Evolutionary conservation across 2,888 invertebrate species (phyloP).

Genomic region (Xestobium rufovillosum): DNA sequence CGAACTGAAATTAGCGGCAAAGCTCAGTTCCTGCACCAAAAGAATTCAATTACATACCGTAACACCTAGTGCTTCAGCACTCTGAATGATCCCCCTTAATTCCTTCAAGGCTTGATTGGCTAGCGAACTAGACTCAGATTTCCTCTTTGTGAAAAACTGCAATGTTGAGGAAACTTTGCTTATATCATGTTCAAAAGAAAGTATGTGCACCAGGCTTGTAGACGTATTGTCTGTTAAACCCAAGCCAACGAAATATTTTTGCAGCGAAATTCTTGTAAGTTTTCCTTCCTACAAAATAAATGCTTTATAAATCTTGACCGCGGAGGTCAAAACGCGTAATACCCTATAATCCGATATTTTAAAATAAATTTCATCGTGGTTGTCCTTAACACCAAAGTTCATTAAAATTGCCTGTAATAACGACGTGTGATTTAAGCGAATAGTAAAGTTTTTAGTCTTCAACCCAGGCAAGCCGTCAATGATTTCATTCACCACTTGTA

Average conservation of each 20-base stretch:
- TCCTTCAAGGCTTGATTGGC: constrained; percentile 68
- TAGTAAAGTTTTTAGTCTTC: constrained; percentile 56
- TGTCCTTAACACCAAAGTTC: constrained; percentile 70
- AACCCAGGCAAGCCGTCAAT: constrained; percentile 59
- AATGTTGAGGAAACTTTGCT: constrained; percentile 55
- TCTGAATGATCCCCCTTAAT: constrained; percentile 62
- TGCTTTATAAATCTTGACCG: no score
- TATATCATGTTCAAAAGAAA: constrained; percentile 59
- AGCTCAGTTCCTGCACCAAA: no score
- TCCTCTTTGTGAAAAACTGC: constrained; percentile 59
- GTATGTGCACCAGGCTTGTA: constrained; percentile 54
- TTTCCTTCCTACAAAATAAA: constrained; percentile 49
- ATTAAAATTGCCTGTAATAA: constrained; percentile 68
- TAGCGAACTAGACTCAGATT: constrained; percentile 53
- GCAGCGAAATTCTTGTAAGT: constrained; percentile 61
- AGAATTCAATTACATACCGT: constrained; percentile 47
- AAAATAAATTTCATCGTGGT: constrained; percentile 48
- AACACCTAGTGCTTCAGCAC: constrained; percentile 67
- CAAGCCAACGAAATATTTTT: constrained; percentile 58
- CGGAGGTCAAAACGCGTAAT: no score
- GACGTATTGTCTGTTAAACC: constrained; percentile 63
- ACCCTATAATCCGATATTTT: constrained; percentile 47
- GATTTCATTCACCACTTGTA: constrained; percentile 70
- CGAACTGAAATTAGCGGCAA: constrained; percentile 52
- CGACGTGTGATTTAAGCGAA: constrained; percentile 73